Evolutionary conservation across 2,113 vertebrate genomes (phyloP), one percentile per base, ranked within the genome.

Genomic region (Montifringilla adamsi): DNA sequence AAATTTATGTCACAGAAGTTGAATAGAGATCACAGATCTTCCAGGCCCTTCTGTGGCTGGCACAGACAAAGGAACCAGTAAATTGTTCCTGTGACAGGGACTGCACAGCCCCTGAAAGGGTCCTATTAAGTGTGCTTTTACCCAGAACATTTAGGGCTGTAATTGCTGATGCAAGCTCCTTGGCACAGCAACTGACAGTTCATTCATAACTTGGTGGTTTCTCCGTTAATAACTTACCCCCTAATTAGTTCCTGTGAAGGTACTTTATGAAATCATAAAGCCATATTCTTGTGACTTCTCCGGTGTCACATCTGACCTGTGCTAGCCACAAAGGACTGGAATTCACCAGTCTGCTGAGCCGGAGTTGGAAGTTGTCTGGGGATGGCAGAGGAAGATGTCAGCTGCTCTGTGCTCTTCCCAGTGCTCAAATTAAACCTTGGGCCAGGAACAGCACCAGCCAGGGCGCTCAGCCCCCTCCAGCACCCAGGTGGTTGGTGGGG

Each of bases 201-300:
- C 80, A 92, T 94, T 94, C 95, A 70, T 59, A 93, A 89, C 60
- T 85, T 31, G n/a, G 75, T 82, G 58, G 75, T 88, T 95, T 93
- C 79, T 93, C 59, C 4, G 0, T 67, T 95, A 93, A 79, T 79
- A 94, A 89, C 69, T 85, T 88, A 75, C 33, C 69, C 67, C 68
- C 66, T 92, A 90, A 84, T 92, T 91, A 87, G 73, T 92, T 93
- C 89, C 94, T 92, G 70, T 84, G 92, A 94, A 96, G 82, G 81
- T 91, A 69, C 77, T 91, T 84, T 18, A 58, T 78, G 85, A 84
- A 95, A 87, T 84, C 75, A 78, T 41, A 33, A 91, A 84, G 78
- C 91, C 67, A 59, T 93, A n/a, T 43, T 94, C 73, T 64, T 91
- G 58, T 62, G 66, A 66, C 66, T 92, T 78, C 84, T 90, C 46